Evolutionary conservation across 2,113 vertebrate species (phyloP).

Genomic region (Cercocebus atys): DNA sequence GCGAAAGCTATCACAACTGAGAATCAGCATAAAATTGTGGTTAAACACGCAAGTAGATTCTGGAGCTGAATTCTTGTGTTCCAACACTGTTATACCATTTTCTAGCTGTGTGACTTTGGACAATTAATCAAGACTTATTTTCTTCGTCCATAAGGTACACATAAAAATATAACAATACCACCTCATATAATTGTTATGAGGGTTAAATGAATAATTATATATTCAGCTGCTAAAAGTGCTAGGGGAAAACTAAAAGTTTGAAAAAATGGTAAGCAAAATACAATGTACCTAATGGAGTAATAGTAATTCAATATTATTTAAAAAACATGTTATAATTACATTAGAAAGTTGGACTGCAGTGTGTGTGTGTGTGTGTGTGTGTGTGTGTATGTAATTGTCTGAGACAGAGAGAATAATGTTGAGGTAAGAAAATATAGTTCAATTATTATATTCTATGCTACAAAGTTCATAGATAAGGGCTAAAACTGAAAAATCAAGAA

Average conservation of each 20-base stretch:
- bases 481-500: conserved; percentile 36
- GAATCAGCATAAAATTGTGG: no score
- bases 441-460: background rate
- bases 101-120: background rate
- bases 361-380: background rate
- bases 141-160: background rate
- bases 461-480: background rate
- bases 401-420: background rate
- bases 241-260: background rate
- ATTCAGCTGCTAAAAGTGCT: background rate
- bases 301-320: background rate
- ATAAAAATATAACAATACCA: background rate
- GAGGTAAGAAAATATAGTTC: background rate
- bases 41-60: background rate
- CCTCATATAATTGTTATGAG: background rate
- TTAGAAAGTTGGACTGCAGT: background rate
- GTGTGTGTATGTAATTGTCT: background rate
- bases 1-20: background rate
- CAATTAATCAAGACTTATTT: background rate
- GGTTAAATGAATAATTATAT: background rate
- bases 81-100: background rate
- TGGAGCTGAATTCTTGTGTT: background rate
- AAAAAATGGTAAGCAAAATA: background rate
- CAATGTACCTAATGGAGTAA: background rate
- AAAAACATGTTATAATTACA: background rate